Evolutionary conservation across 2,888 invertebrate genomes (phyloP).

Genomic region (Barypeithes pellucidus): DNA sequence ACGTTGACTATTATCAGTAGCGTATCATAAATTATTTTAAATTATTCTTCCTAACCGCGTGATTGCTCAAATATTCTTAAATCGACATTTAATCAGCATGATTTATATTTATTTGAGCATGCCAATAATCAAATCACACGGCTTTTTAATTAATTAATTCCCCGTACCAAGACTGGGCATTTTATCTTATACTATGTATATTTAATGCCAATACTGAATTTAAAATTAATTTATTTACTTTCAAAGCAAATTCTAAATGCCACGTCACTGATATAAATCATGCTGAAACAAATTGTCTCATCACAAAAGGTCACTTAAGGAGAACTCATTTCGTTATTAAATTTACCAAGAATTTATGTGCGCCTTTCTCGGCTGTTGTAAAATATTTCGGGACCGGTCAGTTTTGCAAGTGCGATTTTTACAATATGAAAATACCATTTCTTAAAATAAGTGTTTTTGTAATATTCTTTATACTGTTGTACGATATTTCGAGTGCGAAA

Average conservation of each 20-base stretch:
- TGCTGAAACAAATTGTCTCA: slow-evolving; percentile 13
- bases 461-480: slow-evolving; percentile 26
- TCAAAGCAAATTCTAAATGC: background rate
- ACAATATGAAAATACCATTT: slow-evolving; percentile 17
- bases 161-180: no score
- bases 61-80: no score
- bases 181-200: background rate
- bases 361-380: background rate
- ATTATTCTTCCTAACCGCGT: background rate
- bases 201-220: background rate
- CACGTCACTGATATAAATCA: background rate
- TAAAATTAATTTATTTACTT: background rate
- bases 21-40: background rate
- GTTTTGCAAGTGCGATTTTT: slow-evolving; percentile 7
- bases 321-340: slow-evolving; percentile 32
- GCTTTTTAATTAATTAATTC: no score
- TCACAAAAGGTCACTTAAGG: slow-evolving; percentile 32
- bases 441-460: slow-evolving; percentile 23
- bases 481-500: slow-evolving; percentile 36
- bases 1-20: slow-evolving; percentile 33
- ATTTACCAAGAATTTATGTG: slow-evolving; percentile 19
- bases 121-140: no score
- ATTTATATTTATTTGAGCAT: no score
- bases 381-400: background rate
- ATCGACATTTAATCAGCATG: no score